Base-by-base conservation (phyloP, 53 echinoderm and acorn worm species). In the Glandiceps talaboti region DNA sequence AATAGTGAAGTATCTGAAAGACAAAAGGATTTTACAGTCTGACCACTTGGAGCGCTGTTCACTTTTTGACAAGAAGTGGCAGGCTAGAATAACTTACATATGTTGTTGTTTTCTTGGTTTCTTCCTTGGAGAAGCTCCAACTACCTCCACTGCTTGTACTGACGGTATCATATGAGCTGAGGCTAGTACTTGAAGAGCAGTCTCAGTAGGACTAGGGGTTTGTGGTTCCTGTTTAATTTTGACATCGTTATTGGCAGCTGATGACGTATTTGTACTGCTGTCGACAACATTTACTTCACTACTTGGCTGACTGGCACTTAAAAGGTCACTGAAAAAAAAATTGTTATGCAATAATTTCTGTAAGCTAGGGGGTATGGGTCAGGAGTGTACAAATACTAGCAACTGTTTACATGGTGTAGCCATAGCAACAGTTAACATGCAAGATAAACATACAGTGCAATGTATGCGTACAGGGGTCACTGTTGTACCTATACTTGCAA, bases 91-190 rank as follows among this genome's bases (percentile, higher is more conserved):
- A 1, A 85, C 91, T 89, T 78, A 97, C 97, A 86, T 87, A 85
- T 93, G 97, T 73, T 89, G 89, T 84, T 97, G 97, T 79, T 97
- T 97, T 80, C 97, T 81, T 25, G 90, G 97, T 78, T 93, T 93
- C 85, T 93, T 97, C 74, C 93, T 85, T 25, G 97, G 97, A 73
- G 93, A 97, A 6, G 97, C 92, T 14, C 91, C 91, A 0, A 88
- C 87, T 73, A 89, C 91, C 75, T 86, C 91, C 73, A 76, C 73
- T 0, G 83, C 30, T 6, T 6, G 6, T 25, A 81, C 79, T 27
- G 83, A 80, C 26, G 84, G 89, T 29, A 83, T 83, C 76, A 75
- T n/a, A 72, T 73, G 0, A 30, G 45, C 29, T 28, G 27, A 0
- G 33, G 64, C 0, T 33, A 45, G 33, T 32, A 45, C 82, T 79